Percentiles rank a stretch among this genome's conserved stretches.
phyloP scores from a whole-genome alignment of 2,888 invertebrate species.

The Eudemis profundana region DNA sequence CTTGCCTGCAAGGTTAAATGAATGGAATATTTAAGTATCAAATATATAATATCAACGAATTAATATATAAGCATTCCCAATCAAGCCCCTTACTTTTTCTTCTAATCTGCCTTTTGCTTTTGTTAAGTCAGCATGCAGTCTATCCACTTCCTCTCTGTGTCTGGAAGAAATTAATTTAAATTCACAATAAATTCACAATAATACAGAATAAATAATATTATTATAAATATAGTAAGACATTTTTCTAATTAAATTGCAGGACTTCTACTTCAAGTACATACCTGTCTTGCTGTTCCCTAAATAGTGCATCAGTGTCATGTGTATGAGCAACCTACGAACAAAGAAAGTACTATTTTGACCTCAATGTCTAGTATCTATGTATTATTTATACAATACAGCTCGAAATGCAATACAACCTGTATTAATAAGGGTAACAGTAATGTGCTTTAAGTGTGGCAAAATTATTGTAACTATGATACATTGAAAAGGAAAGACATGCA shows the following conservation, averaged over 20 bases:
- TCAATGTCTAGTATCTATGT: background rate
- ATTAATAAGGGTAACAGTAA: no score
- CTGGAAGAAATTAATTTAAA: slow-evolving; percentile 58
- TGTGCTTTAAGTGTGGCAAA: no score
- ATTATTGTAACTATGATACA: no score
- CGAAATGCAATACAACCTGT: no score
- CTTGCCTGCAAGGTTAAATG: slow-evolving; percentile 63
- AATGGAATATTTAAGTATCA: no score
- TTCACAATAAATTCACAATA: background rate
- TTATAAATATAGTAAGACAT: background rate
- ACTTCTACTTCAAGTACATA: slow-evolving; percentile 48
- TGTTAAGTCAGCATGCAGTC: slow-evolving; percentile 82
- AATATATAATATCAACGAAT: background rate
- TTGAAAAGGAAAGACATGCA: no score
- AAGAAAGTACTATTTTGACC: slow-evolving; percentile 18
- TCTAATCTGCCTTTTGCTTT: slow-evolving; percentile 81
- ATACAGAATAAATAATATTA: background rate
- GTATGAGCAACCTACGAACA: slow-evolving; percentile 72
- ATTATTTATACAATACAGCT: background rate
- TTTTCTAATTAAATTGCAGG: background rate
- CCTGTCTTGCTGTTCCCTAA: slow-evolving; percentile 82
- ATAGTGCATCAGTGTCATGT: slow-evolving; percentile 78
- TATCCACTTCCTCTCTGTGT: slow-evolving; percentile 81
- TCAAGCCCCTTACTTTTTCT: slow-evolving; percentile 75
- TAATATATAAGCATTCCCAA: slow-evolving; percentile 3